Evolutionary conservation across 2,888 invertebrate genomes (phyloP).

Genomic region (Ramazzottius varieornatus): DNA sequence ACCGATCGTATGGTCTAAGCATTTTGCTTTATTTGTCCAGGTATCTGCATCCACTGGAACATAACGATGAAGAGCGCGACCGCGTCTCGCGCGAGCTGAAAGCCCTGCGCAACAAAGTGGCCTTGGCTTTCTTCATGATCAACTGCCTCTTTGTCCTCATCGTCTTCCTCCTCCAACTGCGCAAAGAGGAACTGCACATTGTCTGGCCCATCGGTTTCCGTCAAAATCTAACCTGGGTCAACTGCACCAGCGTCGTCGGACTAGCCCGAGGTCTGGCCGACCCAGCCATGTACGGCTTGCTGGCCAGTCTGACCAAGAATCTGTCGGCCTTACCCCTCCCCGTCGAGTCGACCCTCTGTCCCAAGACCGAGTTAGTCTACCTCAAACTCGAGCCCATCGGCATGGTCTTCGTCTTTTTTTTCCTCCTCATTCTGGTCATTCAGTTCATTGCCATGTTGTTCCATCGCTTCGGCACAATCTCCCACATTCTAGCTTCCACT

Average conservation of each 20-base stretch:
- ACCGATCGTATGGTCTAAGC: no score
- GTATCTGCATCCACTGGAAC: neutral
- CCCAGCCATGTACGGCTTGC: neutral
- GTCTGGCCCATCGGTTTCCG: conserved; percentile 86
- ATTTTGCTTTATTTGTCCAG: no score
- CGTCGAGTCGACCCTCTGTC: neutral
- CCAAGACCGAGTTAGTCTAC: conserved; percentile 25
- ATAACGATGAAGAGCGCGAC: conserved; percentile 22
- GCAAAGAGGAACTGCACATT: conserved; percentile 81
- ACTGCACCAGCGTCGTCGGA: conserved; percentile 31
- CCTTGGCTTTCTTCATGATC: conserved; percentile 90
- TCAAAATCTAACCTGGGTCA: conserved; percentile 71
- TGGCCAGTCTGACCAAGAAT: neutral
- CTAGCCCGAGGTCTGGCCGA: neutral
- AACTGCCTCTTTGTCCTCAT: conserved; percentile 95
- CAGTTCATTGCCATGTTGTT: conserved; percentile 94
- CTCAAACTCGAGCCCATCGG: conserved; percentile 84
- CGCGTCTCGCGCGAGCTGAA: conserved; percentile 67
- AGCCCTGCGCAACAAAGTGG: conserved; percentile 75
- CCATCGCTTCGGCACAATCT: conserved; percentile 86
- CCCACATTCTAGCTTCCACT: conserved; percentile 84
- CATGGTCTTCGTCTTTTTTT: conserved; percentile 85
- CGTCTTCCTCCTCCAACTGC: conserved; percentile 88
- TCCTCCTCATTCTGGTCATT: conserved; percentile 74
- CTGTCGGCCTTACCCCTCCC: neutral